Evolutionary conservation across 92 coral and sea anemone genomes (phyloP).

Genomic region (Porites cylindrica): DNA sequence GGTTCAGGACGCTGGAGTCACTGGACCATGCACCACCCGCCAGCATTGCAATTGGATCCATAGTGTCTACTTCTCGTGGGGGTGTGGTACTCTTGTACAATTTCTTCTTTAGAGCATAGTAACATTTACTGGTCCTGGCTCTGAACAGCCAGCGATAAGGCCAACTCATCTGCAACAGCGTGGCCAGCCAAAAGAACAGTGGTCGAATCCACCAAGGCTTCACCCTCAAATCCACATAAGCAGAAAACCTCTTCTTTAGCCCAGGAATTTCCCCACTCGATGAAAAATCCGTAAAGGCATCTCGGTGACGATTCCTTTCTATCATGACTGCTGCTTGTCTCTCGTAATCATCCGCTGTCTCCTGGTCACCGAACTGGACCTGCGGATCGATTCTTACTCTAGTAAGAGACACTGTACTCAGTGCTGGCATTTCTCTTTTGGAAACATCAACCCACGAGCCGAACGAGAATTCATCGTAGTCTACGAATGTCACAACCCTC

Average conservation of each 20-base stretch:
- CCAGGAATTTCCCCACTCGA: slow-evolving; percentile 38
- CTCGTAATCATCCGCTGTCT: slow-evolving; percentile 45
- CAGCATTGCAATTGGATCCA: slow-evolving; percentile 7
- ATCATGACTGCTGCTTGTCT: slow-evolving; percentile 52
- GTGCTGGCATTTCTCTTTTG: slow-evolving; percentile 55
- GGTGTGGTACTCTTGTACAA: slow-evolving; percentile 50
- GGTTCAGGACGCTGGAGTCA: neutral
- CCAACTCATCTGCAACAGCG: slow-evolving; percentile 55
- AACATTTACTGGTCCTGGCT: slow-evolving; percentile 56
- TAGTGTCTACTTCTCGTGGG: slow-evolving; percentile 37
- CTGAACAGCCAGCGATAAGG: slow-evolving; percentile 68
- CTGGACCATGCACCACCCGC: neutral
- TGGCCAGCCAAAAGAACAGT: slow-evolving; percentile 64
- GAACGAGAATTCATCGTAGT: slow-evolving; percentile 41
- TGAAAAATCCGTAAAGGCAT: slow-evolving; percentile 50
- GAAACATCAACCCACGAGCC: slow-evolving; percentile 70
- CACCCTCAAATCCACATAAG: slow-evolving; percentile 46
- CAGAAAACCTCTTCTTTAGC: slow-evolving; percentile 55
- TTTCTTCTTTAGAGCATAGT: slow-evolving; percentile 47
- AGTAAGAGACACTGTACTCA: slow-evolving; percentile 26
- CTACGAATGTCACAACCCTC: slow-evolving; percentile 42
- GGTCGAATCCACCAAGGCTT: slow-evolving; percentile 69
- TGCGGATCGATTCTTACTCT: slow-evolving; percentile 46
- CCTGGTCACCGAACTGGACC: slow-evolving; percentile 58
- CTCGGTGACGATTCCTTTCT: slow-evolving; percentile 57